Conservation (phyloP, 2,888 invertebrate species). For the Diogma glabrata region DNA sequence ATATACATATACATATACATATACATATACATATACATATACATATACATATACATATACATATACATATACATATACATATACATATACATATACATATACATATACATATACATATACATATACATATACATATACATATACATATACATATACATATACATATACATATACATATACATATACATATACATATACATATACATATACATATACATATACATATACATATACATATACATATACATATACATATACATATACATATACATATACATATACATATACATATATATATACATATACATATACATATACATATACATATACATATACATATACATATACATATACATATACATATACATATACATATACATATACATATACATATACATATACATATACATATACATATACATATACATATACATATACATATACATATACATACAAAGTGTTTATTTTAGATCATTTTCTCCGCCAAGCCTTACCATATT, state of each 20-base stretch:
- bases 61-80: not conserved
- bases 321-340: not conserved
- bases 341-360: not conserved
- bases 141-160: not conserved
- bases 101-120: not conserved
- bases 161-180: not conserved
- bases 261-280: not conserved
- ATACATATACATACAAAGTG: not conserved
- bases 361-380: not conserved
- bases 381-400: not conserved
- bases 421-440: not conserved
- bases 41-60: not conserved
- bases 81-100: not conserved
- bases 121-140: not conserved
- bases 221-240: not conserved
- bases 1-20: no score
- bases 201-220: not conserved
- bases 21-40: no score
- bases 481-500: no score
- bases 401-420: not conserved
- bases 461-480: no score
- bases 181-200: not conserved
- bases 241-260: not conserved
- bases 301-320: not conserved
- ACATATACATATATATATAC: not conserved